Evolutionary conservation across 2,797 vertebrate species (phyloP).

Genomic region (Tenualosa ilisha): DNA sequence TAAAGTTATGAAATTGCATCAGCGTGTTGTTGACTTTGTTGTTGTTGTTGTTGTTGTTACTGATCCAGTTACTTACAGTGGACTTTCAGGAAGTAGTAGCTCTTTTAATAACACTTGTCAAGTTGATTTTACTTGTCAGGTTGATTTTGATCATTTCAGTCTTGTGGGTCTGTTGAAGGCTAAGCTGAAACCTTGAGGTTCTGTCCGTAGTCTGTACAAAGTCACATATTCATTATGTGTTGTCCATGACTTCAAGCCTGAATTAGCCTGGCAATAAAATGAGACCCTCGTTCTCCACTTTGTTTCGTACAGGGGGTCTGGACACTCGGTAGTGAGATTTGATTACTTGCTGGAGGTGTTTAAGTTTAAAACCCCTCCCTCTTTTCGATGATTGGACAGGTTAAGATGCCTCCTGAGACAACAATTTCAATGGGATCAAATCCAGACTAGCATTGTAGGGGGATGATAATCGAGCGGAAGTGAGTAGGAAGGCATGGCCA

Average conservation of each 20-base stretch:
- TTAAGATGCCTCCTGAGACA: too few relatives aligned
- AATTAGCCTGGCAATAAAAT: background rate
- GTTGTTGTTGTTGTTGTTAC: too few relatives aligned
- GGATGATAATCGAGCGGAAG: too few relatives aligned
- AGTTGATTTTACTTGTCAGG: background rate
- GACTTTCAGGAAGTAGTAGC: background rate
- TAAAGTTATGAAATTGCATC: background rate
- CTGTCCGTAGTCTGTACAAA: background rate
- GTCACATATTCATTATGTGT: background rate
- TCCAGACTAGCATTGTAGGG: too few relatives aligned
- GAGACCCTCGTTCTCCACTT: too few relatives aligned
- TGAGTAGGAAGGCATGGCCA: too few relatives aligned
- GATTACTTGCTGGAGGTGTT: too few relatives aligned
- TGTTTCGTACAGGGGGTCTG: too few relatives aligned
- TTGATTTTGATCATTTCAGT: background rate
- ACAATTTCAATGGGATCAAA: too few relatives aligned
- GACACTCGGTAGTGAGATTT: too few relatives aligned
- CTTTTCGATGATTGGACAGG: too few relatives aligned
- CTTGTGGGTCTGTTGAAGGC: background rate
- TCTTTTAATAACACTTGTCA: background rate
- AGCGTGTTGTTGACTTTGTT: background rate
- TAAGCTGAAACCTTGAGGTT: constrained; percentile 5
- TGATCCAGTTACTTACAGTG: background rate
- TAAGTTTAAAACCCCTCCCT: too few relatives aligned
- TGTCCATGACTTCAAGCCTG: background rate